Base-by-base conservation (phyloP, 2,797 vertebrate genomes). In the Channallabes apus region DNA sequence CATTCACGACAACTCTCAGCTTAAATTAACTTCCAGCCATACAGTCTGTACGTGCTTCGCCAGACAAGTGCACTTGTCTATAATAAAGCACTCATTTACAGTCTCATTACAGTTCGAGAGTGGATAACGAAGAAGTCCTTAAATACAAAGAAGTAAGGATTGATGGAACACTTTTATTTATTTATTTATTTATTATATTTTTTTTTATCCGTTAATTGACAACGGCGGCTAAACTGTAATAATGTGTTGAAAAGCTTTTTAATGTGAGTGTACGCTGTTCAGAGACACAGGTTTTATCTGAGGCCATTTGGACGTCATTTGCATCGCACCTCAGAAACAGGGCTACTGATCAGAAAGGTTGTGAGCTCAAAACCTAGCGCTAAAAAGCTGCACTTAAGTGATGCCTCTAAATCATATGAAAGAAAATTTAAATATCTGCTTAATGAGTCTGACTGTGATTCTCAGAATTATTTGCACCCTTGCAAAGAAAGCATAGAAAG, bases 41-140 rank as follows among this genome's bases (percentile, higher is more conserved):
- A 56, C n/a, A 27, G 51, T 29, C 54, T 75, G 29, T 29, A 29
- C 75, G 29, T 29, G 54, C 75, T 32, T 35, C 54, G 12, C 54
- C 29, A 59, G 46, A 18, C 54, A 62, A 79, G 32, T 4, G 22
- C 58, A 41, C 32, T 62, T 9, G 22, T 62, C 77, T 78, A 61
- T 78, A 38, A 78, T 41, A 79, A 61, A 79, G 32, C 77, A n/a
- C 77, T 79, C 59, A 41, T 79, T 79, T 24, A 41, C 6, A 17
- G 32, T 38, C 58, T 79, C 35, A 7, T 41, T 38, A 38, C 14
- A 62, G 14, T 61, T 38, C 59, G 20, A 18, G 20, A 22, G 18
- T 78, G 56, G 75, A 38, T 78, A 58, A 61, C 24, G 20, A 61
- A 77, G 54, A 76, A 58, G 75, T 77, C 54, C 56, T 59, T 77